Percentiles rank a stretch among this genome's conserved stretches.
Conservation (phyloP, 2,797 vertebrate genomes). For the Diplodus sargus region DNA sequence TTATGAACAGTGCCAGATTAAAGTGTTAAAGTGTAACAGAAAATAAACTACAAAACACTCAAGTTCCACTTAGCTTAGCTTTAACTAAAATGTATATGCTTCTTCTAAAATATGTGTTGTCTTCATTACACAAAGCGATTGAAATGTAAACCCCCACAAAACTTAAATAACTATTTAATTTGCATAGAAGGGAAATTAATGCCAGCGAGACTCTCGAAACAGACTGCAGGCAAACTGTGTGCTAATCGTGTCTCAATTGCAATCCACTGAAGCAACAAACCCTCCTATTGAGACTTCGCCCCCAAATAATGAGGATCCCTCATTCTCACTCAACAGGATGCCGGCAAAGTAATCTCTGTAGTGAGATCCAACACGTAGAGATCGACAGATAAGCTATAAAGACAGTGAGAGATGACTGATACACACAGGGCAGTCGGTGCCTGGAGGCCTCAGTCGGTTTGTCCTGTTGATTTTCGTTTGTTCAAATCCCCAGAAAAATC, state of each 20-base stretch:
- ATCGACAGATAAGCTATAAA: constrained; percentile 10
- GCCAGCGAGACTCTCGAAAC: constrained; percentile 75
- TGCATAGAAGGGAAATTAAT: constrained; percentile 71
- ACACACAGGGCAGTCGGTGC: neutral
- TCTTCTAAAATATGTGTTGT: constrained; percentile 20
- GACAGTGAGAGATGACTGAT: constrained; percentile 3
- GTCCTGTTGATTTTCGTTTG: neutral
- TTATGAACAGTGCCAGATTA: neutral
- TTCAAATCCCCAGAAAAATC: constrained; percentile 6
- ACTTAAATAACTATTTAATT: constrained; percentile 76
- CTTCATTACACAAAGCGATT: constrained; percentile 10
- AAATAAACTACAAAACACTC: neutral
- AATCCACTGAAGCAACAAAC: constrained; percentile 72
- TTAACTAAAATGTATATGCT: neutral
- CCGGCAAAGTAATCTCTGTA: constrained; percentile 45
- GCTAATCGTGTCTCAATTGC: constrained; percentile 79
- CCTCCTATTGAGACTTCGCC: constrained; percentile 71
- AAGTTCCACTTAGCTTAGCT: neutral
- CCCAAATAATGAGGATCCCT: constrained; percentile 67
- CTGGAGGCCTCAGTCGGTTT: constrained; percentile 12
- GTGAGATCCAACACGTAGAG: constrained; percentile 9
- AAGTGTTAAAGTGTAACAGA: constrained; percentile 2
- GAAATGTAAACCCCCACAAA: constrained; percentile 33
- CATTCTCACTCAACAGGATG: constrained; percentile 39
- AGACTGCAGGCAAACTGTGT: constrained; percentile 76